phyloP scores from a whole-genome alignment of 2,113 vertebrate genomes.

The Antennarius striatus region DNA sequence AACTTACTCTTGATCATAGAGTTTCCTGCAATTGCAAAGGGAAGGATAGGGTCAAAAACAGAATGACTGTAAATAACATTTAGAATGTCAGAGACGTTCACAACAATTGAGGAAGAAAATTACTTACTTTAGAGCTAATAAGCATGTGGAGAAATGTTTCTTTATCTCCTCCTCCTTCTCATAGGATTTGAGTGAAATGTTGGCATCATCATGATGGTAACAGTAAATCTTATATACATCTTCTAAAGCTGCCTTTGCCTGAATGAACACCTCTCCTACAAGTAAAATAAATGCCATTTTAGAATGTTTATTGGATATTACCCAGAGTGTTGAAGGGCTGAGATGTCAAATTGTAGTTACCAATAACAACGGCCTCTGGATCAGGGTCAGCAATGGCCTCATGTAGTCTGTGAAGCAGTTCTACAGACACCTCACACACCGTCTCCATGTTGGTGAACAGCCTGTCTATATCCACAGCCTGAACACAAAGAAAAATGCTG shows the following conservation, averaged over 20 bases:
- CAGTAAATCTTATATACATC: slow-evolving; percentile 96
- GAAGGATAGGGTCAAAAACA: slow-evolving; percentile 37
- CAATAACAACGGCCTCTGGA: slow-evolving; percentile 86
- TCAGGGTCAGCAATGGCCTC: slow-evolving; percentile 87
- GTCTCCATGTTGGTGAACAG: slow-evolving; percentile 96
- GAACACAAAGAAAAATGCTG: not conserved
- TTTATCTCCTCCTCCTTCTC: slow-evolving; percentile 92
- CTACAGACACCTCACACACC: slow-evolving; percentile 89
- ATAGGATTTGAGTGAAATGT: slow-evolving; percentile 86
- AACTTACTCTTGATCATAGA: slow-evolving; percentile 94
- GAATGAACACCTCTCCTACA: slow-evolving; percentile 92
- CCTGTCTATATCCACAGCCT: slow-evolving; percentile 91
- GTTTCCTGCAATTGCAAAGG: slow-evolving; percentile 83
- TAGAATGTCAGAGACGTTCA: slow-evolving; percentile 2
- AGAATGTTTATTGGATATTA: not conserved
- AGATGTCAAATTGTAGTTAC: slow-evolving; percentile 67
- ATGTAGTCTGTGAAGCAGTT: slow-evolving; percentile 86
- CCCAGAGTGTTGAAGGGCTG: not conserved
- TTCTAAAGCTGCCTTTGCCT: slow-evolving; percentile 89
- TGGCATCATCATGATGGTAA: slow-evolving; percentile 93
- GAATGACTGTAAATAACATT: not conserved
- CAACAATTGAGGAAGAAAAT: not conserved
- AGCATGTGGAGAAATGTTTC: slow-evolving; percentile 85
- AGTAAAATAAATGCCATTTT: not conserved
- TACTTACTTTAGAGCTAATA: slow-evolving; percentile 90